These are phyloP conservation scores for Ptiloglossa arizonensis DNA, from an alignment of 1,140 invertebrate species.

Conservation along the genomic window DNA sequence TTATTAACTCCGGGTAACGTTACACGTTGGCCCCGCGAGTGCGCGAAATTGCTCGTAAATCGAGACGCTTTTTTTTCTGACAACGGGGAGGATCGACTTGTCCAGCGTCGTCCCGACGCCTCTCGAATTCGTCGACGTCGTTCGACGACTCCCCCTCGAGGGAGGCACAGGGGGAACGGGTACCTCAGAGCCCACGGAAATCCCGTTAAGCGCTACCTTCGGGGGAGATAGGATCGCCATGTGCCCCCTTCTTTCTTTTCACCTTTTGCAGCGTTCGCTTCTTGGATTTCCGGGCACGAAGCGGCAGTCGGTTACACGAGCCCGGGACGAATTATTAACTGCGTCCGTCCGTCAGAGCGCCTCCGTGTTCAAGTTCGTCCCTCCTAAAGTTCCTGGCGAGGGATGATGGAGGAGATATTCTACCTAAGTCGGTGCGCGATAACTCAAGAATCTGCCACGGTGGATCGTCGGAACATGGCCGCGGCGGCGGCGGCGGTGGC, in stretches of 20 bases:
- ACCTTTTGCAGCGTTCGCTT: slow-evolving; percentile 46
- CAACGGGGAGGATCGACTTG: no score
- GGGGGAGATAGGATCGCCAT: slow-evolving; percentile 60
- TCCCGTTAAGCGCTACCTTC: slow-evolving; percentile 52
- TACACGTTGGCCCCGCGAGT: slow-evolving; percentile 67
- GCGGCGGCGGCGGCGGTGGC: no score
- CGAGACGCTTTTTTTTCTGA: slow-evolving; percentile 4
- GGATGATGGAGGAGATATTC: slow-evolving; percentile 49
- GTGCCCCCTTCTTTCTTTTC: slow-evolving; percentile 50
- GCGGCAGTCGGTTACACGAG: slow-evolving; percentile 50
- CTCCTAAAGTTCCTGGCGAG: slow-evolving; percentile 17
- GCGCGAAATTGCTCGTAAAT: slow-evolving; percentile 46
- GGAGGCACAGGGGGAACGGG: no score
- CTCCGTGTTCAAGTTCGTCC: slow-evolving; percentile 7
- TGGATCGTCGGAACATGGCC: slow-evolving; percentile 3
- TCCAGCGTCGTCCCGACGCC: no score
- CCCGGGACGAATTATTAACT: slow-evolving; percentile 63
- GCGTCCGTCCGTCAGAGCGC: slow-evolving; percentile 45
- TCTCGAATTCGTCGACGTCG: no score
- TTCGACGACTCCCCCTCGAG: no score
- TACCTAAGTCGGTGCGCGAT: slow-evolving; percentile 40
- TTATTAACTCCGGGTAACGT: slow-evolving; percentile 77
- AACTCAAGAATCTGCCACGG: slow-evolving; percentile 36
- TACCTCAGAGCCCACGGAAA: no score
- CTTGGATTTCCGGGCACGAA: slow-evolving; percentile 64